Evolutionary conservation across 2,888 invertebrate species (phyloP), one percentile per base, ranked within the genome.

Genomic region (Clusia tigrina): DNA sequence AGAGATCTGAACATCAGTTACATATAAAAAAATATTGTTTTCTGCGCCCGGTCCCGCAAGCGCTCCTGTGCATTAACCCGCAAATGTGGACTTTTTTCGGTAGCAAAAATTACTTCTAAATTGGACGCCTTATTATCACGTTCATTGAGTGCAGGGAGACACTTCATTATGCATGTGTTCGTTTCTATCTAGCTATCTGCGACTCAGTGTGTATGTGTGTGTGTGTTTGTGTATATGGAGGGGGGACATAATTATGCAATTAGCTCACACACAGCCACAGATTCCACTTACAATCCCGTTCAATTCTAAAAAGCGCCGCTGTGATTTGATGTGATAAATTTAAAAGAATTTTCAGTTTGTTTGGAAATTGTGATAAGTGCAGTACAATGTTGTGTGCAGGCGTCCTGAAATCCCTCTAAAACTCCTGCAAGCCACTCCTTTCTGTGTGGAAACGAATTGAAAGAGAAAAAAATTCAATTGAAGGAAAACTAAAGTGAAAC

Each of bases 311-410:
- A 22, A 48, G 22, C 22, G 48, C 48, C 48, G 32, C 32, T 48
- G 24, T 37, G 54, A 54, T 54, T 60, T 54, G 54, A 54, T 58
- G 15, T 54, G 25, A 60, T 54, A 42, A 53, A 46, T 23, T 58
- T 48, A 22, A 20, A 60, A 18, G 12, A 32, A 58, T 53, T 25
- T 18, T 69, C 46, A 69, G 66, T 69, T 32, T 54, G 58, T 46
- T 55, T 58, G 55, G 57, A 63, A 67, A 52, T 58, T 57, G 63
- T 63, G 67, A 51, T 58, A 62, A 62, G 62, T 37, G 51, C 67
- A 54, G 51, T 26, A 17, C n/a, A 23, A 6, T 15, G 24, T 26
- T 23, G 6, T 26, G 2, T 26, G 15, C 25, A 48, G 18, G 12
- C 25, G 18, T 32, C 12, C 2, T 18, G 48, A 48, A 20, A 6